Percentiles rank a stretch among this genome's conserved stretches.
Evolutionary conservation across 23 tunicate genomes (phyloP).

Genomic region (Phallusia fumigata): DNA sequence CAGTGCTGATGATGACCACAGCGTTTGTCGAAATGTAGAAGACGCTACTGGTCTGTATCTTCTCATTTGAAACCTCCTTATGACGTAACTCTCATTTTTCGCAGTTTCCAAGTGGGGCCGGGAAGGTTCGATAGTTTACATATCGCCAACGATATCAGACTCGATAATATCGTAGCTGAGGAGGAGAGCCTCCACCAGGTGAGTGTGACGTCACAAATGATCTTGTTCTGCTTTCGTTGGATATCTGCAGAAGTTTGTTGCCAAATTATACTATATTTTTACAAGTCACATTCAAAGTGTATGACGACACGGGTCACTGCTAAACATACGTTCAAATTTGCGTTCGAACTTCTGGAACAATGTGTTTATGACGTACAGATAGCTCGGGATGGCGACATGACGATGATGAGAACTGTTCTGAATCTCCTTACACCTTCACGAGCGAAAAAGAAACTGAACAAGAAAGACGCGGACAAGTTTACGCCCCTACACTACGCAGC

Average conservation of each 20-base stretch:
- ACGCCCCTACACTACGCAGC: conserved; percentile 95
- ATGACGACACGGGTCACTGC: too few relatives aligned
- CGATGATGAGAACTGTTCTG: conserved; percentile 38
- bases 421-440: conserved; percentile 13
- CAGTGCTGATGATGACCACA: too few relatives aligned
- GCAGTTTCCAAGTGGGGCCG: conserved; percentile 16
- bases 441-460: conserved; percentile 39
- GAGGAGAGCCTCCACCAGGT: conserved; percentile 56
- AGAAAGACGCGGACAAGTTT: conserved; percentile 61
- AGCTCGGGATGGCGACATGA: conserved; percentile 73
- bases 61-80: too few relatives aligned
- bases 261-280: too few relatives aligned
- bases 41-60: too few relatives aligned
- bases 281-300: too few relatives aligned
- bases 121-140: conserved; percentile 16
- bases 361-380: too few relatives aligned
- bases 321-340: too few relatives aligned
- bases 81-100: not conserved
- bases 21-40: too few relatives aligned
- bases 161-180: conserved; percentile 35
- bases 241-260: too few relatives aligned
- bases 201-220: not conserved
- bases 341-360: too few relatives aligned
- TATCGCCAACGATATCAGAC: conserved; percentile 9
- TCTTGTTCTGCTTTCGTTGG: too few relatives aligned